Evolutionary conservation across 2,888 invertebrate genomes (phyloP).

Genomic region (Teinopalpus imperialis): DNA sequence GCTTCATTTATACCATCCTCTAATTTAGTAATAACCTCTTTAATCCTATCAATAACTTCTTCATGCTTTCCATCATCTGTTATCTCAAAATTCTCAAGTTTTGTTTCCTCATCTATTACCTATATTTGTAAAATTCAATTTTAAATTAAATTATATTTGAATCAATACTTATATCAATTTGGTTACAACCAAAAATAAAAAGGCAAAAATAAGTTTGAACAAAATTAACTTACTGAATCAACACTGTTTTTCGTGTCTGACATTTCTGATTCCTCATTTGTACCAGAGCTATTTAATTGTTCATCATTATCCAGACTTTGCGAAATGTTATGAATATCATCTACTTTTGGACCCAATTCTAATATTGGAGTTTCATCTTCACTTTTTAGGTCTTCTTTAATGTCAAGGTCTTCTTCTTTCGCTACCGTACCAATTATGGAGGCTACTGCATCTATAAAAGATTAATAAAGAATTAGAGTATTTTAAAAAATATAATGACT

Average conservation of each 20-base stretch:
- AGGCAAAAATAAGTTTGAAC: background rate
- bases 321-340: background rate
- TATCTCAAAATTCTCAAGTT: constrained; percentile 61
- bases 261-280: constrained; percentile 33
- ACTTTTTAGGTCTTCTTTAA: constrained; percentile 21
- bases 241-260: constrained; percentile 39
- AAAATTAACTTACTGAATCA: constrained; percentile 27
- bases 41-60: constrained; percentile 65
- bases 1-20: constrained; percentile 56
- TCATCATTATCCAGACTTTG: constrained; percentile 14
- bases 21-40: constrained; percentile 66
- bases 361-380: background rate
- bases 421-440: constrained; percentile 62
- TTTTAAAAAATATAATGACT: no score
- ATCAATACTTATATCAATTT: no score
- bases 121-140: constrained; percentile 33
- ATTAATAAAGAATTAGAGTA: no score
- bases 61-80: constrained; percentile 55
- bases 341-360: background rate
- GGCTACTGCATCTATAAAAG: constrained; percentile 62
- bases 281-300: background rate
- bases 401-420: constrained; percentile 30
- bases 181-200: no score
- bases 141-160: no score
- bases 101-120: constrained; percentile 59